Base-by-base conservation (phyloP, 2,888 invertebrate genomes). In the Andrena bicolor region DNA sequence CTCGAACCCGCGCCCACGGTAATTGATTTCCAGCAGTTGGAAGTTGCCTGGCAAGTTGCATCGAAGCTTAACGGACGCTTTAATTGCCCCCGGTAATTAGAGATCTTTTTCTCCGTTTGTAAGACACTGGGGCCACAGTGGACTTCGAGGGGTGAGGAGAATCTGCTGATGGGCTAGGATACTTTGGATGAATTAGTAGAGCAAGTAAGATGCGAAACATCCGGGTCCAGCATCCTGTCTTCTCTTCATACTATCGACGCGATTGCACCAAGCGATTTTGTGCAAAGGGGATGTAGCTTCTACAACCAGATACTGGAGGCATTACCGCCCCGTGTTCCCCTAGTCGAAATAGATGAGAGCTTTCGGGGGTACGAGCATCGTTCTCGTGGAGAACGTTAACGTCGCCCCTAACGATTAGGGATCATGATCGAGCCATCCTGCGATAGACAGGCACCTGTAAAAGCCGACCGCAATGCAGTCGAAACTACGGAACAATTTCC, bases 11-110 rank as follows among this genome's bases (percentile, higher is more conserved):
- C 23, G 13, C 5, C 16, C 30, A 20, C 26, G 53, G n/a, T 77
- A 78, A 69, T 76, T 78, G 35, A 70, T 78, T 70, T 16, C 49
- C n/a, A 49, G 16, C 56, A 56, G 56, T 23, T n/a, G 20, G 56
- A 56, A 56, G 56, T 56, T 56, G 56, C 56, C 56, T 4, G 41
- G 23, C 20, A 56, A 56, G 23, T 56, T 56, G 56, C 56, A 4
- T 23, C 26, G 23, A 2, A 13, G 10, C 56, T 56, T 23, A 13
- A 4, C 23, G 56, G 56, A 56, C 56, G 56, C 26, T 26, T 26
- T 30, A 61, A 61, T 32, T n/a, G 60, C 26, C n/a, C 60, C 2
- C 60, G 10, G 60, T 26, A 61, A 61, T 61, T 61, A 30, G 30
- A 7, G 60, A 61, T 26, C 32, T 32, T 61, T 32, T 61, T 61